Conservation (phyloP, 1,140 invertebrate genomes). For the Oncopeltus fasciatus region DNA sequence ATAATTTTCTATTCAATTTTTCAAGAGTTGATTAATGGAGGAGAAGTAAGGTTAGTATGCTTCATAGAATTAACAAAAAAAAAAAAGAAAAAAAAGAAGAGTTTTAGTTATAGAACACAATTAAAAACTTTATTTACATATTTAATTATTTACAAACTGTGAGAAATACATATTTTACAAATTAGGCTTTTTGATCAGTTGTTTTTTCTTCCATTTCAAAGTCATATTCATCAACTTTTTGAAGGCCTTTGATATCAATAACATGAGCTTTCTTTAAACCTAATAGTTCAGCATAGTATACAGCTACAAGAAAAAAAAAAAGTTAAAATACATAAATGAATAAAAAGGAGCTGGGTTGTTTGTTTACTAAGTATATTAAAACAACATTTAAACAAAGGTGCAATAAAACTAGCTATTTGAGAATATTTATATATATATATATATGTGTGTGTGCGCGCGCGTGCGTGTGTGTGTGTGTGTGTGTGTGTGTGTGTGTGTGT, state of each 20-base stretch:
- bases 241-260: not conserved
- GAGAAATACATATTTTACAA: too few species aligned
- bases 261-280: conserved; percentile 8
- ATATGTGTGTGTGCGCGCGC: too few species aligned
- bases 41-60: too few species aligned
- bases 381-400: not conserved
- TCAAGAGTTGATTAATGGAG: too few species aligned
- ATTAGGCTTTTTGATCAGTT: not conserved
- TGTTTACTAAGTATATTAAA: not conserved
- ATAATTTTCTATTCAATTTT: too few species aligned
- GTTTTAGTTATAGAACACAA: too few species aligned
- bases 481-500: too few species aligned
- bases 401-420: not conserved
- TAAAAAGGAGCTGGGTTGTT: not conserved
- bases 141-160: not conserved
- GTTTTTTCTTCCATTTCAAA: not conserved
- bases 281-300: conserved; percentile 8
- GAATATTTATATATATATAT: not conserved
- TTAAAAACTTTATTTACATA: too few species aligned
- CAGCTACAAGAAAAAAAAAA: not conserved
- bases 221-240: conserved; percentile 12
- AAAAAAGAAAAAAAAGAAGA: not conserved
- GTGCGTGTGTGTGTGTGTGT: too few species aligned
- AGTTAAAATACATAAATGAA: not conserved
- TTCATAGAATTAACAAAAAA: too few species aligned